These are phyloP conservation scores for Sebastes umbrosus DNA, from an alignment of 2,797 vertebrate species.

Conservation along the genomic window DNA sequence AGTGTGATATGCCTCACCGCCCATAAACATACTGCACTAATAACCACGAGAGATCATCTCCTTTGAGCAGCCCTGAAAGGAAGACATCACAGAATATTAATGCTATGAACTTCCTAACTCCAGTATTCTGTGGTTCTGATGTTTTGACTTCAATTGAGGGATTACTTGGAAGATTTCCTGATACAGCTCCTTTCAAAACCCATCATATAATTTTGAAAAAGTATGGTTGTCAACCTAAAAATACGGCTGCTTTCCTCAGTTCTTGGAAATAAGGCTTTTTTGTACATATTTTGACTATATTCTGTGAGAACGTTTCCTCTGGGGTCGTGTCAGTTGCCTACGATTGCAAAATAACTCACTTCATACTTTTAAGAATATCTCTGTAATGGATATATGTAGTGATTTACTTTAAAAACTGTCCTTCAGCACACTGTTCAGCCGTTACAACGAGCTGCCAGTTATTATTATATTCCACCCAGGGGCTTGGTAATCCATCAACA, in stretches of 20 bases:
- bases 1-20: constrained; percentile 32
- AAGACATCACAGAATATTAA: constrained; percentile 42
- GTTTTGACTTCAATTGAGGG: constrained; percentile 21
- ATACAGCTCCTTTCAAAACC: constrained; percentile 25
- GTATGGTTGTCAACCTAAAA: neutral
- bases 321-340: too few relatives aligned
- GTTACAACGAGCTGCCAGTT: too few relatives aligned
- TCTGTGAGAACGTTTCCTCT: neutral
- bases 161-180: constrained; percentile 24
- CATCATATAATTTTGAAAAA: neutral
- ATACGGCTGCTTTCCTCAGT: neutral
- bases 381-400: too few relatives aligned
- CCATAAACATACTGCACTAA: constrained; percentile 49
- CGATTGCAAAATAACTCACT: too few relatives aligned
- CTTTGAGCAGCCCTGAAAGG: constrained; percentile 25
- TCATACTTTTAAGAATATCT: too few relatives aligned
- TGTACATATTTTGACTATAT: neutral
- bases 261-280: neutral
- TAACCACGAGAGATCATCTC: constrained; percentile 39
- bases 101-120: constrained; percentile 14
- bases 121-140: constrained; percentile 17
- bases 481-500: too few relatives aligned
- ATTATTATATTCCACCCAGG: too few relatives aligned
- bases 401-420: too few relatives aligned
- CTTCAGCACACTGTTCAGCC: too few relatives aligned